These are phyloP conservation scores for Cuculus canorus DNA, from an alignment of 2,797 vertebrate species.

Conservation along the genomic window DNA sequence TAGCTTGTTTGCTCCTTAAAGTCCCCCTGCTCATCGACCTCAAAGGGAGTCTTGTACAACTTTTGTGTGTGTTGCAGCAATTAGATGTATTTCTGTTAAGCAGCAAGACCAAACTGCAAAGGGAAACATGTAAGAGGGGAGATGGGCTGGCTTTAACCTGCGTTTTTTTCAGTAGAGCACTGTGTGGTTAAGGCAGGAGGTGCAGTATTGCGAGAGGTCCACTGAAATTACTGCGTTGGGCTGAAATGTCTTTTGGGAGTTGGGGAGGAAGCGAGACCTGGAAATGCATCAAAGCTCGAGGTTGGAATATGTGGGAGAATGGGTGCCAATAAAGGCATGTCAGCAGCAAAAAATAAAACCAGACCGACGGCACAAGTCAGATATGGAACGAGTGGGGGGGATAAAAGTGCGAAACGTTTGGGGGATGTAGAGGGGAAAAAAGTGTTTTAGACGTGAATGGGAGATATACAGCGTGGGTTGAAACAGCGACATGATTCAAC, in stretches of 20 bases:
- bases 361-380: slow-evolving; percentile 40
- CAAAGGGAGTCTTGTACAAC: background rate
- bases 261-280: slow-evolving; percentile 44
- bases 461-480: slow-evolving; percentile 19
- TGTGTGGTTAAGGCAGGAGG: background rate
- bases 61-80: background rate
- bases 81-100: background rate
- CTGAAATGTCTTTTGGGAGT: slow-evolving; percentile 69
- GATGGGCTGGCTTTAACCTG: background rate
- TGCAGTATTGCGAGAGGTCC: slow-evolving; percentile 32
- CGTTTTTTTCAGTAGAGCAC: slow-evolving; percentile 5
- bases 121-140: background rate
- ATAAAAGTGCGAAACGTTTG: background rate
- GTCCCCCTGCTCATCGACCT: background rate
- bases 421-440: slow-evolving; percentile 32
- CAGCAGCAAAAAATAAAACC: slow-evolving; percentile 69
- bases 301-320: slow-evolving; percentile 60
- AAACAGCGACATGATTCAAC: background rate
- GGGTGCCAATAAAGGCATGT: slow-evolving; percentile 64
- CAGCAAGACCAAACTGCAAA: background rate
- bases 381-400: background rate
- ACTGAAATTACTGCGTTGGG: slow-evolving; percentile 69
- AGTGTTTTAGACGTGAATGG: slow-evolving; percentile 31
- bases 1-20: background rate
- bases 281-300: slow-evolving; percentile 72